These are phyloP conservation scores for Saiga tatarica DNA, from an alignment of 2,113 vertebrate species.

Conservation along the genomic window DNA sequence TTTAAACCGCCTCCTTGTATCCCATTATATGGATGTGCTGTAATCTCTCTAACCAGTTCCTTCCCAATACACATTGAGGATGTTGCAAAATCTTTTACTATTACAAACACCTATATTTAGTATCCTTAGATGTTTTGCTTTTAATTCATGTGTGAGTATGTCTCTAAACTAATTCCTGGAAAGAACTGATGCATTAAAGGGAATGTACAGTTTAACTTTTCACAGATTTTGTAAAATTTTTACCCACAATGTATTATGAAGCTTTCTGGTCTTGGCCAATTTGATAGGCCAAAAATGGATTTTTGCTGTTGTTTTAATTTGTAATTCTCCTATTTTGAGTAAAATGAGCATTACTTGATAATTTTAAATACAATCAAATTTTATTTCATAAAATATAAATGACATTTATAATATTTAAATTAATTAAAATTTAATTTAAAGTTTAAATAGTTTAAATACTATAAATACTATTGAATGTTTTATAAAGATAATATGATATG, in stretches of 20 bases:
- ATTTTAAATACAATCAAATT: conserved; percentile 8
- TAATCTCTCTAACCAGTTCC: background rate
- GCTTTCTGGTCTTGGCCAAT: background rate
- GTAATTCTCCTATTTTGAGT: background rate
- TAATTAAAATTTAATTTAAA: background rate
- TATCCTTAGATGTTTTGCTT: background rate
- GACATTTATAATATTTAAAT: background rate
- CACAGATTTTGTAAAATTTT: conserved; percentile 1
- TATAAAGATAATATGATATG: background rate
- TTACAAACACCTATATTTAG: background rate
- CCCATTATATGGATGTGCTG: background rate
- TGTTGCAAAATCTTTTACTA: background rate
- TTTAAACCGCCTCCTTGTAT: background rate
- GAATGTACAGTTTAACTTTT: background rate
- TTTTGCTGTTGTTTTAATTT: conserved; percentile 14
- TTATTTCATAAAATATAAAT: conserved; percentile 13
- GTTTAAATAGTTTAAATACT: background rate
- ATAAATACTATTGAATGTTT: background rate
- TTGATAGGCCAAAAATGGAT: background rate
- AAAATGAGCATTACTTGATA: conserved; percentile 5
- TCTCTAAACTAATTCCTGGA: background rate
- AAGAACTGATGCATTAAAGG: background rate
- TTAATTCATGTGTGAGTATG: background rate
- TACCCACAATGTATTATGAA: background rate
- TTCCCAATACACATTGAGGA: background rate